Evolutionary conservation across 1,140 invertebrate species (phyloP).

Genomic region (Eumaeus atala): DNA sequence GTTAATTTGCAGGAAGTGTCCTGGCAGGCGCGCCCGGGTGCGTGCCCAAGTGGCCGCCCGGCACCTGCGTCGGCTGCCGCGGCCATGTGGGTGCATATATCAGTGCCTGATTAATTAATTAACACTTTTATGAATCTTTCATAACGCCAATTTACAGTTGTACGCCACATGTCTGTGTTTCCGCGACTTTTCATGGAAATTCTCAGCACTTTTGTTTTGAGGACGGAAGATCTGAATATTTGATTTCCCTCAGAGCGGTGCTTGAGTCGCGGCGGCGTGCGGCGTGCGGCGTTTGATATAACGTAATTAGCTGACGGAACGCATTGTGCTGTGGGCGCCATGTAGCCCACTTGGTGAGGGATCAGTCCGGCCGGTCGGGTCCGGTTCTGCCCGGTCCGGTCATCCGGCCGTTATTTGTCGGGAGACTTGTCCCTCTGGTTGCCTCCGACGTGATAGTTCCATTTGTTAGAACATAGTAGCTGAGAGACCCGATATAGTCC

Average conservation of each 20-base stretch:
- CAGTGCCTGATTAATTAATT: slow-evolving; percentile 29
- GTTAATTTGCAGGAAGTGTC: slow-evolving; percentile 3
- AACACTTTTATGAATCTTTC: slow-evolving; percentile 27
- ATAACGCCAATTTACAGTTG: slow-evolving; percentile 15
- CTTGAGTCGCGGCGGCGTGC: no score
- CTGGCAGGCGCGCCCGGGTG: background rate
- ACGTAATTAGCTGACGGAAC: background rate
- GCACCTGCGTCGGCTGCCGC: background rate
- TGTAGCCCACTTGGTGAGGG: no score
- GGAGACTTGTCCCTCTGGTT: background rate
- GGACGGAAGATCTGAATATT: background rate
- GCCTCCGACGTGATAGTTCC: background rate
- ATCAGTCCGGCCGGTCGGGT: no score
- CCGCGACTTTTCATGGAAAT: slow-evolving; percentile 8
- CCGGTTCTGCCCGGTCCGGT: no score
- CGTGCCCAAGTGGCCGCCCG: slow-evolving; percentile 23
- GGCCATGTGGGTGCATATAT: slow-evolving; percentile 29
- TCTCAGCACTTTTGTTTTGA: background rate
- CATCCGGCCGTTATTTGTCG: no score
- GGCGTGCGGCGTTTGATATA: background rate
- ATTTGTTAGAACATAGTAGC: no score
- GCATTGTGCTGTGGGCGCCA: no score
- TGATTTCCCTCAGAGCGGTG: background rate
- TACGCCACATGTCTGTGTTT: slow-evolving; percentile 2
- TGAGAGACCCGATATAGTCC: background rate